phyloP scores from a whole-genome alignment of 30 jellyfish, hydroid and myxozoan genomes.

The Hydractinia echinata region DNA sequence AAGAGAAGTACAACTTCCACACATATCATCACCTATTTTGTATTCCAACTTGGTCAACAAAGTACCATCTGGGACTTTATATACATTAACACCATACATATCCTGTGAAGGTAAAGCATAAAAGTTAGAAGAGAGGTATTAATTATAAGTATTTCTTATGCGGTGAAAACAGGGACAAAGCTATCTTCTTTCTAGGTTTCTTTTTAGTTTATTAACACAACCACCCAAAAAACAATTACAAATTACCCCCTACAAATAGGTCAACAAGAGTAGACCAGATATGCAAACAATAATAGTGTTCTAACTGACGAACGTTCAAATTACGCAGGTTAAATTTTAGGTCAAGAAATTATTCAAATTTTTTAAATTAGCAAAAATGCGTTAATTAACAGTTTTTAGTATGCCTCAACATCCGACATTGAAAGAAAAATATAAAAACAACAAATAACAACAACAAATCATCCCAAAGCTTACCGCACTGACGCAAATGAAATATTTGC shows the following conservation, averaged over 20 bases:
- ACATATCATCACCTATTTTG: not conserved
- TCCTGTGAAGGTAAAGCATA: no score
- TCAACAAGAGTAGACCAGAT: no score
- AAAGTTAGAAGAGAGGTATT: no score
- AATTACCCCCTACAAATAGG: no score
- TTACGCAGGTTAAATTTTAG: no score
- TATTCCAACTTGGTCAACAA: not conserved
- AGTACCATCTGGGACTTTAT: not conserved
- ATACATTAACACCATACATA: not conserved
- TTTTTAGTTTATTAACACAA: no score
- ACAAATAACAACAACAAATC: not conserved
- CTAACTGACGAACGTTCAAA: no score
- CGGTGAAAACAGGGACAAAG: not conserved
- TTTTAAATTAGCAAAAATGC: not conserved
- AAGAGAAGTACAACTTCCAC: not conserved
- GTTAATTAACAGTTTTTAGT: no score
- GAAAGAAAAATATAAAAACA: not conserved
- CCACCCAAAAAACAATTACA: no score
- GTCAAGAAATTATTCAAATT: no score
- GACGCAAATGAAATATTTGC: not conserved
- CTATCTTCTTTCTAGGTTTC: not conserved
- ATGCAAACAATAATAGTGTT: no score
- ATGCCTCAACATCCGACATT: no score
- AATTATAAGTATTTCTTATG: not conserved
- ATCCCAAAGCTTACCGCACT: not conserved